These are phyloP conservation scores for Amphiprion percula DNA, from an alignment of 2,113 vertebrate species.

Conservation along the genomic window DNA sequence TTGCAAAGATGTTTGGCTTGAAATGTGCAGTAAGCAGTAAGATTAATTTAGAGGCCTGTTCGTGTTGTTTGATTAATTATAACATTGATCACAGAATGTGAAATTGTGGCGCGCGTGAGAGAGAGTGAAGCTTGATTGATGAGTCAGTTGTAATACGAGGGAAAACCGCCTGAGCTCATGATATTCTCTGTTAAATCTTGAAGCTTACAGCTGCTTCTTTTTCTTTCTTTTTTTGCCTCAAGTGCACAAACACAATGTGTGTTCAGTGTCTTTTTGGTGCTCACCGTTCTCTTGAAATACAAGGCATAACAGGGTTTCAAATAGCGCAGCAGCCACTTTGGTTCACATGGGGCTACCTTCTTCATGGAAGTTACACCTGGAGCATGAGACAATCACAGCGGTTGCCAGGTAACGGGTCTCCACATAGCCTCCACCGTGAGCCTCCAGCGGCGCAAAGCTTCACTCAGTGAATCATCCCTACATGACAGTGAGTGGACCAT, in stretches of 20 bases:
- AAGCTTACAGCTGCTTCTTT: constrained; percentile 43
- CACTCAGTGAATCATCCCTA: constrained; percentile 63
- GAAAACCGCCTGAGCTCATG: constrained; percentile 34
- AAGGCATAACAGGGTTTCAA: constrained; percentile 58
- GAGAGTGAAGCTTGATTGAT: constrained; percentile 45
- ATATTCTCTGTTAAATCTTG: constrained; percentile 45
- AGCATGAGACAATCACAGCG: constrained; percentile 74
- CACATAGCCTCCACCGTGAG: constrained; percentile 61
- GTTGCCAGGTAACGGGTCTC: constrained; percentile 84
- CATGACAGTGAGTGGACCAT: constrained; percentile 33
- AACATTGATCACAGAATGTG: constrained; percentile 48
- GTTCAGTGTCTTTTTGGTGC: constrained; percentile 40
- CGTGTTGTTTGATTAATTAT: constrained; percentile 53
- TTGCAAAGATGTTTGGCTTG: constrained; percentile 23
- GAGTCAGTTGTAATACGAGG: constrained; percentile 43
- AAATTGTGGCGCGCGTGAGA: constrained; percentile 37
- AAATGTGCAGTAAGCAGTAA: constrained; percentile 28
- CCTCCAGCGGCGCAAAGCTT: constrained; percentile 61
- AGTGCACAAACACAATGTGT: constrained; percentile 47
- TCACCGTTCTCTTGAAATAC: constrained; percentile 46
- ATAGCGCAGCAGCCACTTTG: constrained; percentile 47
- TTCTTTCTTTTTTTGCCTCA: constrained; percentile 8
- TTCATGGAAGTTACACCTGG: constrained; percentile 71
- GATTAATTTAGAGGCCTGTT: constrained; percentile 32
- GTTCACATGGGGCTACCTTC: constrained; percentile 66